Conservation (phyloP, 2,888 invertebrate genomes). For the Thyatira batis region DNA sequence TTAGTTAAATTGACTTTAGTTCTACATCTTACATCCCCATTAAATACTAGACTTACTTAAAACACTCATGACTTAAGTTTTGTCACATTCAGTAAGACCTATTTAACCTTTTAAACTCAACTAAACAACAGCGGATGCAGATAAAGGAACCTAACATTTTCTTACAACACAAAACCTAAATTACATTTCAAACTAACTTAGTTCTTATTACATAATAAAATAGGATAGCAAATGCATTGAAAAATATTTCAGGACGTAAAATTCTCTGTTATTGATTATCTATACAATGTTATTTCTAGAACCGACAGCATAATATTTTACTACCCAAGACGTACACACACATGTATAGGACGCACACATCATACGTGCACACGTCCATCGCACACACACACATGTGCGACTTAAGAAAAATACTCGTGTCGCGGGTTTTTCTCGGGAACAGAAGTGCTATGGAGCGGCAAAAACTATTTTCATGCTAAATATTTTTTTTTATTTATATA, state of each 20-base stretch:
- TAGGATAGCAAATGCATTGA: slow-evolving; percentile 17
- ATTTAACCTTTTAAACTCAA: too few species aligned
- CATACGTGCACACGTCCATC: slow-evolving; percentile 25
- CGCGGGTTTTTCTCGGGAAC: slow-evolving; percentile 73
- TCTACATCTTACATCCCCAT: too few species aligned
- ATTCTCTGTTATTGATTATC: slow-evolving; percentile 78
- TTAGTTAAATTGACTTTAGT: too few species aligned
- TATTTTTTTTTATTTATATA: slow-evolving; percentile 9
- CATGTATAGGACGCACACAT: slow-evolving; percentile 31
- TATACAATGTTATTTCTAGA: slow-evolving; percentile 82
- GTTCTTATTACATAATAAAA: slow-evolving; percentile 4
- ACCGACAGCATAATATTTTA: slow-evolving; percentile 82
- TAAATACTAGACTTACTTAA: too few species aligned
- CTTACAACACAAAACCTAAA: too few species aligned
- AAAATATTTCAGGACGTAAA: slow-evolving; percentile 63
- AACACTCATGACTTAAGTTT: too few species aligned
- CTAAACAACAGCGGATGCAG: too few species aligned
- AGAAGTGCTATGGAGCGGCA: slow-evolving; percentile 41
- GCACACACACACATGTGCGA: slow-evolving; percentile 40
- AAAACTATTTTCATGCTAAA: slow-evolving; percentile 4
- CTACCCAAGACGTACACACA: slow-evolving; percentile 70
- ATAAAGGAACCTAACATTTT: too few species aligned
- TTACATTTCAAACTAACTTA: too few species aligned
- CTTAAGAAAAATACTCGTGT: slow-evolving; percentile 78
- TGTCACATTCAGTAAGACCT: too few species aligned